Evolutionary conservation across 2,797 vertebrate species (phyloP).

Genomic region (Gymnothorax reevesii): DNA sequence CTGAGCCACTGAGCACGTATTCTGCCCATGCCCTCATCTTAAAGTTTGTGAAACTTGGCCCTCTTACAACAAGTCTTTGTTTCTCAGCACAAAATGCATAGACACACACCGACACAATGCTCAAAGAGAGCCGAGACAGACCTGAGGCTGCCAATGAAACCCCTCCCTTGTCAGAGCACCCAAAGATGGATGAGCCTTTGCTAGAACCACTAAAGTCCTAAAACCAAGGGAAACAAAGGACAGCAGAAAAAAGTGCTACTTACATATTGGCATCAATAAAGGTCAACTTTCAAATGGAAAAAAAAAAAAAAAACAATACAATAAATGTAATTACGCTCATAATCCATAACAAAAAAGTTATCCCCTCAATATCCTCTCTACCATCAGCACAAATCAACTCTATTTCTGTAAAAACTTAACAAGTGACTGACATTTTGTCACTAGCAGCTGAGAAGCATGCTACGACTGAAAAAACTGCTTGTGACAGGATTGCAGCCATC

Average conservation of each 20-base stretch:
- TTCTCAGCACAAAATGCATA: not conserved
- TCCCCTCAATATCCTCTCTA: conserved; percentile 28
- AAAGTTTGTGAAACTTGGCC: not conserved
- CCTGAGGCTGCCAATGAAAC: not conserved
- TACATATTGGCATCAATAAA: conserved; percentile 46
- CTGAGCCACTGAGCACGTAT: not conserved
- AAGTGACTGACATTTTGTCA: conserved; percentile 33
- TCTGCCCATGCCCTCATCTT: not conserved
- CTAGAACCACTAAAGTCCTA: not conserved
- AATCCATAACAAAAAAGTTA: not conserved
- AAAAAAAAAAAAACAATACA: not conserved
- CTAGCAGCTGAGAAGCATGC: not conserved
- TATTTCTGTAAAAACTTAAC: not conserved
- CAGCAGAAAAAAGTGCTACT: not conserved
- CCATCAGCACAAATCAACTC: not conserved
- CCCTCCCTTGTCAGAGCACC: not conserved
- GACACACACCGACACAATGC: not conserved
- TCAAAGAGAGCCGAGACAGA: conserved; percentile 4
- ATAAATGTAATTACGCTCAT: not conserved
- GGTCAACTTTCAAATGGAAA: conserved; percentile 38
- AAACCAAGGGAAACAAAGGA: not conserved
- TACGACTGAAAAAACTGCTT: conserved; percentile 20
- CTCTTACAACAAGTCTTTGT: not conserved
- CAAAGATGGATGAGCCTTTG: not conserved
- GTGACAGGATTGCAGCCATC: conserved; percentile 39